phyloP scores from a whole-genome alignment of 2,797 vertebrate genomes.

The Periparus ater region DNA sequence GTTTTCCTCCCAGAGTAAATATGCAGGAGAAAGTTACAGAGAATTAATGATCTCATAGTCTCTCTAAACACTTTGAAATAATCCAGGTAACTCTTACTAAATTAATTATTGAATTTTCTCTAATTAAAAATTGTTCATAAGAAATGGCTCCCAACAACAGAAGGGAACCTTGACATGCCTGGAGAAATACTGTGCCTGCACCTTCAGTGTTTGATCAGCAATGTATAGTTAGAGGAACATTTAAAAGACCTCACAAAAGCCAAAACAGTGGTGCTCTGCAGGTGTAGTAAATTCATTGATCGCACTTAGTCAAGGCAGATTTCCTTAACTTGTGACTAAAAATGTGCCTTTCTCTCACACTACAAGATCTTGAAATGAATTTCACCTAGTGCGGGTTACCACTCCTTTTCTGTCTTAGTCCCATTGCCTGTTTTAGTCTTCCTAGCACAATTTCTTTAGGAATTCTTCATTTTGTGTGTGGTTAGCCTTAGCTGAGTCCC shows the following conservation, averaged over 20 bases:
- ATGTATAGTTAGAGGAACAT: neutral
- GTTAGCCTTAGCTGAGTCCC: neutral
- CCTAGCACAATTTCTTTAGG: neutral
- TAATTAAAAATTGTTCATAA: slow-evolving; percentile 29
- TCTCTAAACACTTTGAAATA: slow-evolving; percentile 26
- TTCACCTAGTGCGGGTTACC: neutral
- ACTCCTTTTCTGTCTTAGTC: neutral
- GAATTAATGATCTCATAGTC: neutral
- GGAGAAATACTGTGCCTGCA: neutral
- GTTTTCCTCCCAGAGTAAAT: slow-evolving; percentile 4
- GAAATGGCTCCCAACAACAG: neutral
- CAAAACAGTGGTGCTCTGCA: neutral
- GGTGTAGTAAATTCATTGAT: neutral
- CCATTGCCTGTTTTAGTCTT: neutral
- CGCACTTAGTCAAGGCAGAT: neutral
- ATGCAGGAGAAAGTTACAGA: neutral
- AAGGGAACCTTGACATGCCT: neutral
- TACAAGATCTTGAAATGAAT: neutral
- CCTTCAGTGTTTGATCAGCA: neutral
- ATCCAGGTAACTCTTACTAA: neutral
- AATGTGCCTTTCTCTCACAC: neutral
- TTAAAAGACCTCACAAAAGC: neutral
- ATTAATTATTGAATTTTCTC: slow-evolving; percentile 43
- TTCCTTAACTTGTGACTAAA: neutral
- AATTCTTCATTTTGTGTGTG: neutral